Evolutionary conservation across 2,888 invertebrate species (phyloP), one percentile per base, ranked within the genome.

Genomic region (Nephrocerus scutellatus): DNA sequence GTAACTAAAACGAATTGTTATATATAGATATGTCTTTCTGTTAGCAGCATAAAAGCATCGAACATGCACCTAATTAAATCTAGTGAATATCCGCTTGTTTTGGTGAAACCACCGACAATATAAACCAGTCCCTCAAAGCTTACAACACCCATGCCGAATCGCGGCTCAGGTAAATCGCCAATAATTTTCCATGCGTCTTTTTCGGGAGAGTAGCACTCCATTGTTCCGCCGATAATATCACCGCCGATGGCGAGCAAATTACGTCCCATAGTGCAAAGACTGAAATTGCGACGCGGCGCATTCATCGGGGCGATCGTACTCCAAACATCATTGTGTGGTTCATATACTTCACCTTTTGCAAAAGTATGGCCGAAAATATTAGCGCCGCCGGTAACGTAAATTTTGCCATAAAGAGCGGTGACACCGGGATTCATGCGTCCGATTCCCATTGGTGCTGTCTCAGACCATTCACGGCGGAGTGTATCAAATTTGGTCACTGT

Each of bases 111-210:
- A 18, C 93, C 93, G 35, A 91, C 86, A 53, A 93, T 78, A 67
- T 92, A 93, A 58, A 93, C 87, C 6, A 67, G 54, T 32, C 68
- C 67, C 34, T 70, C 68, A 39, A 66, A 69, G 48, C 84, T 82
- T 18, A 89, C 84, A 19, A 89, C 84, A 7, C 91, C 92, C 91
- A 92, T 91, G 52, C 89, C 89, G 61, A 89, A 91, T 43, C 89
- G 74, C 1, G 88, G 85, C 54, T 86, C 84, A 0, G 85, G 85
- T 72, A 92, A 77, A 56, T 80, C 77, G 1, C 84, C 89, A 39
- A 80, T 76, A 29, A 82, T 68, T 20, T 74, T 73, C 92, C 93
- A 93, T 46, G 76, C 74, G 62, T 89, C 80, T 21, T 75, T 71
- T 39, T 79, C 73, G 0, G 90, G 85, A 64, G 91, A 85, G 62